Percentiles rank a stretch among this genome's conserved stretches.
Evolutionary conservation across 2,888 invertebrate genomes (phyloP).

Genomic region (Drosophila meridionalis): DNA sequence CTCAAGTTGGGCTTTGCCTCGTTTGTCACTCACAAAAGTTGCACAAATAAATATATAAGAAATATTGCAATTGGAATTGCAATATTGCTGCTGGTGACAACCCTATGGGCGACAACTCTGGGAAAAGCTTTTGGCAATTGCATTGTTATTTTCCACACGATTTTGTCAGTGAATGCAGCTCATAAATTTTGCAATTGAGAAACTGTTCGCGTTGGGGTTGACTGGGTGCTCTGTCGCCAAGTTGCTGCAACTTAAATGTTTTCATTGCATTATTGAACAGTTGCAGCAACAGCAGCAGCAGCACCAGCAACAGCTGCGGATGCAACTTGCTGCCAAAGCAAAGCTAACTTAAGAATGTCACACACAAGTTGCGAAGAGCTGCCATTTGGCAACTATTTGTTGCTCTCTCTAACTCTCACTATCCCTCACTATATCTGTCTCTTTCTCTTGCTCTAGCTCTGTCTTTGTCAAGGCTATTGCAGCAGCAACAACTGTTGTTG

Average conservation of each 20-base stretch:
- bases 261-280: slow-evolving; percentile 76
- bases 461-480: slow-evolving; percentile 68
- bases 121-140: slow-evolving; percentile 56
- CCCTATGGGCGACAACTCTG: slow-evolving; percentile 35
- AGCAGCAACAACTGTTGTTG: slow-evolving; percentile 20
- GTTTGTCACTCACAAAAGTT: slow-evolving; percentile 35
- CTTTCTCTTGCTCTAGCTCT: slow-evolving; percentile 16
- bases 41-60: slow-evolving; percentile 28
- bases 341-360: slow-evolving; percentile 59
- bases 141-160: slow-evolving; percentile 72
- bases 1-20: slow-evolving; percentile 24
- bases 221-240: slow-evolving; percentile 34
- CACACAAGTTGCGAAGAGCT: slow-evolving; percentile 60
- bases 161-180: slow-evolving; percentile 68
- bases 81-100: slow-evolving; percentile 21
- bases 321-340: slow-evolving; percentile 40
- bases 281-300: slow-evolving; percentile 49
- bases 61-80: slow-evolving; percentile 34
- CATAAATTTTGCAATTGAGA: slow-evolving; percentile 76
- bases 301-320: slow-evolving; percentile 49
- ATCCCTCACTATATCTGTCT: slow-evolving; percentile 7
- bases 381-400: slow-evolving; percentile 36
- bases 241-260: slow-evolving; percentile 69
- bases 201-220: not conserved
- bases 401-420: not conserved